Evolutionary conservation across 2,888 invertebrate species (phyloP), one percentile per base, ranked within the genome.

Genomic region (Hyposoter dolosus): DNA sequence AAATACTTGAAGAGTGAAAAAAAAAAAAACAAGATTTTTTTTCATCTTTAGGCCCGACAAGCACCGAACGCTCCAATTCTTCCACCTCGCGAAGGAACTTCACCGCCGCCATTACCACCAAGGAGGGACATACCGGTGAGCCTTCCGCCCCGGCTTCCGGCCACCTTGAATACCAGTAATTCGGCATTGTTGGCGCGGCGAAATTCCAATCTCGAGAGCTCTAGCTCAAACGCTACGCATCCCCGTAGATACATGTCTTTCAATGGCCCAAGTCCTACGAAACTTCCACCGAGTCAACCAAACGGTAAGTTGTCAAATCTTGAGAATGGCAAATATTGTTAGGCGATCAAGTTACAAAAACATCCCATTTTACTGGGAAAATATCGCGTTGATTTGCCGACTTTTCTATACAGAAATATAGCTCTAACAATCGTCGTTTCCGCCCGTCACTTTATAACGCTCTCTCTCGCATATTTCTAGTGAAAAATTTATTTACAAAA

Each of bases 1-100:
- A 19, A 53, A 40, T 40, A 40, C 40, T 40, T 6, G 40, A 40
- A 40, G 9, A 9, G 40, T 40, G 40, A 10, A 40, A 40, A 40
- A 40, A 40, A 40, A 40, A 28, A 50, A 74, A 28, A 43, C 63
- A 45, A 81, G 3, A 78, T 28, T 53, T 56, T 17, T 60, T 83
- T 35, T 83, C 43, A 83, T 53, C 40, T 75, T 60, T 83, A 95
- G 95, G 94, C 94, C 87, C 95, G 95, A 89, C 96, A 96, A 94
- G 96, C 96, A 78, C 96, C 96, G 81, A 96, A 96, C 92, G 96
- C 97, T 76, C 97, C 97, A n/a, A 94, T 95, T 77, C 95, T 97
- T 91, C 97, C 97, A 75, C 97, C 96, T 9, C 95, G 97, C 84
- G 96, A 96, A 92, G 95, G 95, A 72, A 95, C 95, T 32, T 95